phyloP scores from a whole-genome alignment of 2,113 vertebrate species.

The Eudyptes chrysolophus region DNA sequence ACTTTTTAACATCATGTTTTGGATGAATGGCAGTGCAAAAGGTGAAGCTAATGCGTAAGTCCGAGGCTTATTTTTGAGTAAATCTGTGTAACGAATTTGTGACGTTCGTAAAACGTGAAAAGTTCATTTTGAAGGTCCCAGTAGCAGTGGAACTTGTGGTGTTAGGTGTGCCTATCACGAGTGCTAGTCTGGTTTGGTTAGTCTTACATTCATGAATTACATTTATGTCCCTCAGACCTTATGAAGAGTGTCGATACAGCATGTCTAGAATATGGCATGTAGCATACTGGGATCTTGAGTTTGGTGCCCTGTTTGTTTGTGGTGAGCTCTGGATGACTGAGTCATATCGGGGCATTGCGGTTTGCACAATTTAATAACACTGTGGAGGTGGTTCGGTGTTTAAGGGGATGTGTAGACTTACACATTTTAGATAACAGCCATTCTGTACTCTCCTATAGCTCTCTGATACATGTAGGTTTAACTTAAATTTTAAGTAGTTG shows the following conservation, averaged over 20 bases:
- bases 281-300: not conserved
- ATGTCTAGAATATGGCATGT: not conserved
- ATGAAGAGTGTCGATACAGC: not conserved
- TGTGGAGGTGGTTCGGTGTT: not conserved
- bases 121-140: not conserved
- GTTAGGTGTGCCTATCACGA: not conserved
- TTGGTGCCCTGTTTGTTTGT: not conserved
- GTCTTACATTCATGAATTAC: not conserved
- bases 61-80: not conserved
- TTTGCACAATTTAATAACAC: not conserved
- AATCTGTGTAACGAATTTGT: not conserved
- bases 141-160: not conserved
- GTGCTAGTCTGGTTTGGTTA: not conserved
- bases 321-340: not conserved
- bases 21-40: not conserved
- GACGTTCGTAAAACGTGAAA: not conserved
- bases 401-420: not conserved
- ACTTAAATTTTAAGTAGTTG: constrained; percentile 30
- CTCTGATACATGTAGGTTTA: not conserved
- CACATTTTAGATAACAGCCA: not conserved
- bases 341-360: not conserved
- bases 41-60: not conserved
- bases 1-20: not conserved
- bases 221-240: not conserved
- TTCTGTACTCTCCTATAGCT: not conserved